Conservation (phyloP, 2,888 invertebrate species). For the Apamea monoglypha region DNA sequence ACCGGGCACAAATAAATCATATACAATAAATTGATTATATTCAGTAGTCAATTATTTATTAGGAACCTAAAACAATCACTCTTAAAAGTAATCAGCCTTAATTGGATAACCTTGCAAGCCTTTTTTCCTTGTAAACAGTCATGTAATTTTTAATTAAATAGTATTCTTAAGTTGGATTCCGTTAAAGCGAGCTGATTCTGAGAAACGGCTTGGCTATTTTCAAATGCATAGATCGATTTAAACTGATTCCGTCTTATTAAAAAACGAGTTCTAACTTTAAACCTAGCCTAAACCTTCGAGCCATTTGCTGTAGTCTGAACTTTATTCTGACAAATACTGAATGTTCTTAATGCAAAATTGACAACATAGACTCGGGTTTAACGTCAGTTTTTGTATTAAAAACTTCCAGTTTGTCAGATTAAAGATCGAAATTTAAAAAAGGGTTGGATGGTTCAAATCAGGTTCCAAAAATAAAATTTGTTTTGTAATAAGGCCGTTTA, state of each 20-base stretch:
- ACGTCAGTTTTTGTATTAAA: too few species aligned
- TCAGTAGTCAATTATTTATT: background rate
- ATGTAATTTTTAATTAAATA: conserved; percentile 13
- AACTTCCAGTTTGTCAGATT: too few species aligned
- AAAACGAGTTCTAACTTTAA: too few species aligned
- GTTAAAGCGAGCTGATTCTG: background rate
- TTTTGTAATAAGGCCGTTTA: background rate
- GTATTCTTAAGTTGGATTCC: background rate
- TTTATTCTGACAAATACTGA: too few species aligned
- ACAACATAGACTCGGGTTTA: too few species aligned
- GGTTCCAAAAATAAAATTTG: too few species aligned
- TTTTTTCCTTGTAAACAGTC: background rate
- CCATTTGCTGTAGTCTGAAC: too few species aligned
- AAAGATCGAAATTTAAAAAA: too few species aligned
- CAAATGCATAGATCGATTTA: background rate
- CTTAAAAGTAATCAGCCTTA: too few species aligned
- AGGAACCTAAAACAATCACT: background rate
- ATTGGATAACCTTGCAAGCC: background rate
- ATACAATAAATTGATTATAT: background rate
- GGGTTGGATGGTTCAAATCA: too few species aligned
- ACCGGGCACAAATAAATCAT: background rate
- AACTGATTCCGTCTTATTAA: background rate
- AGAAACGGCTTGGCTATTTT: background rate
- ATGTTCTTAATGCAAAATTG: too few species aligned
- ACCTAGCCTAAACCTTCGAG: too few species aligned